Conservation (phyloP, 2,888 invertebrate species). For the Orthosia gracilis region DNA sequence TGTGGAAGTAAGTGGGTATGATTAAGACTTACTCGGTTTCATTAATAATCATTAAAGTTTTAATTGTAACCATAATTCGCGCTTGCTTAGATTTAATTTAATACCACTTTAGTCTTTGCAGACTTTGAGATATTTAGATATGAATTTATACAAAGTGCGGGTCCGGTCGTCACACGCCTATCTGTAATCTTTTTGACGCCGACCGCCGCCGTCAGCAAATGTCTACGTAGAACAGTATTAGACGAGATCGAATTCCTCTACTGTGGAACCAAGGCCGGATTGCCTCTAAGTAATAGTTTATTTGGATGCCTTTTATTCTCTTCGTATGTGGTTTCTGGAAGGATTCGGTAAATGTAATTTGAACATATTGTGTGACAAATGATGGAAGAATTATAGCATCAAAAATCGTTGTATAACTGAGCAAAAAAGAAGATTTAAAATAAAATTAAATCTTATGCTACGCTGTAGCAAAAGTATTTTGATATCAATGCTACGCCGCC, state of each 20-base stretch:
- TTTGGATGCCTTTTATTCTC: constrained; percentile 10
- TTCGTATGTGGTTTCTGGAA: not conserved
- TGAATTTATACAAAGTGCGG: constrained; percentile 32
- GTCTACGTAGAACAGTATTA: constrained; percentile 17
- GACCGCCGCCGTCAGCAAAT: constrained; percentile 15
- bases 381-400: no score
- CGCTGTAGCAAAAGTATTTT: constrained; percentile 30
- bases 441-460: not conserved
- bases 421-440: not conserved
- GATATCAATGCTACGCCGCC: constrained; percentile 20
- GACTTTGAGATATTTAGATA: not conserved
- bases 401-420: not conserved
- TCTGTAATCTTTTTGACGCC: constrained; percentile 43
- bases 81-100: not conserved
- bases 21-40: not conserved
- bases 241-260: constrained; percentile 22
- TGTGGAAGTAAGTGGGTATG: not conserved
- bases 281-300: constrained; percentile 21
- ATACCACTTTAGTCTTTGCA: not conserved
- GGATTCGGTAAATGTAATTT: constrained; percentile 2
- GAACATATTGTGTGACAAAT: not conserved
- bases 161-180: constrained; percentile 23
- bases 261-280: not conserved
- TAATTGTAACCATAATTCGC: not conserved
- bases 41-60: not conserved